Evolutionary conservation across 2,797 vertebrate genomes (phyloP), one percentile per base, ranked within the genome.

Genomic region (Coccyzus lansbergi): DNA sequence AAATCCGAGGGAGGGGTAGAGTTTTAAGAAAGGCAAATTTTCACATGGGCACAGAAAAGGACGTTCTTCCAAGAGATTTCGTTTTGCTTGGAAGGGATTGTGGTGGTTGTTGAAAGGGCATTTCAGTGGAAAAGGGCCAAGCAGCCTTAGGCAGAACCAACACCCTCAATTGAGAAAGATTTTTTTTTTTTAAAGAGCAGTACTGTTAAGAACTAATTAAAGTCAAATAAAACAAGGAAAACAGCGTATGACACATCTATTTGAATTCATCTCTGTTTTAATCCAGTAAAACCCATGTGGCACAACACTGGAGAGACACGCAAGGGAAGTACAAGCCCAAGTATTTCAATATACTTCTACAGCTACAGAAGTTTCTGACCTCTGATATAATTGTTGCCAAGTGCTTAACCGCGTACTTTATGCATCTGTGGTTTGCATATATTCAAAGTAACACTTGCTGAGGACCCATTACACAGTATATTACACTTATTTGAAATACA

Each of bases 141-240:
- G 83, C 74, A 92, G 94, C 95, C 80, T 51, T 42, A 91, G 83
- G 94, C 91, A 86, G 78, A 93, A 88, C 67, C 93, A 94, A 92
- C 89, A 96, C 86, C 95, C 93, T 94, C 83, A 94, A 86, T 14
- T 92, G 86, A 91, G 90, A 90, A 78, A 91, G 80, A 72, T 84
- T 88, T 86, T 38, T 38, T 94, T 94, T 94, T 94, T 42, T 67
- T 78, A 86, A 93, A 51, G 51, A 88, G 63, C 55, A 69, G n/a
- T 65, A 60, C 92, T 90, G 34, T 82, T 92, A 90, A 94, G 79
- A 87, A 91, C 58, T 93, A 91, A 94, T 96, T 94, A 94, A 90
- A 94, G 59, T 93, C 83, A 93, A 95, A 94, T 91, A 92, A 96
- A 95, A 81, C 93, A 93, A 7, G 7, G 58, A 92, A 93, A 95